Evolutionary conservation across 2,113 vertebrate species (phyloP).

Genomic region (Emydura subglobosa): DNA sequence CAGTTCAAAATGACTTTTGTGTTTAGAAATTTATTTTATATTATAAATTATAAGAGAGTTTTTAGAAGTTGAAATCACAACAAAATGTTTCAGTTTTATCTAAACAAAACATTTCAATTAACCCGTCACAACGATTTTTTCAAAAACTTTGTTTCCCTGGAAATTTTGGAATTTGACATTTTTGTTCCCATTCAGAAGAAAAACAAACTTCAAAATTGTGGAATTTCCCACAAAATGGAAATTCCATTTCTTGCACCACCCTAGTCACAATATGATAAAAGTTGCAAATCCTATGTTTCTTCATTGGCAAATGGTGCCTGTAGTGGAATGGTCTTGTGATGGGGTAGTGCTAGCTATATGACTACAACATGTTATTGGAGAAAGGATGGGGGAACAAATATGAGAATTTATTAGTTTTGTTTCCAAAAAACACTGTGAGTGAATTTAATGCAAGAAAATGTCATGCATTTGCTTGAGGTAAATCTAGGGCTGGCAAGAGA

Average conservation of each 20-base stretch:
- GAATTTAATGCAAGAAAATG: background rate
- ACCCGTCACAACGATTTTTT: background rate
- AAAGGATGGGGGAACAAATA: no score
- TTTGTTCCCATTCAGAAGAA: constrained; percentile 5
- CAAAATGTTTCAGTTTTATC: background rate
- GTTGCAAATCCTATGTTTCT: background rate
- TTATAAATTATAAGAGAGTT: constrained; percentile 11
- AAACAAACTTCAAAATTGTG: background rate
- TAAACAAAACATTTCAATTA: background rate
- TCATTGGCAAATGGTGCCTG: no score
- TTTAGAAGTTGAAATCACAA: constrained; percentile 57
- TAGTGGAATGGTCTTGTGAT: background rate
- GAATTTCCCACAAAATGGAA: constrained; percentile 41
- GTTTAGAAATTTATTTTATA: constrained; percentile 7
- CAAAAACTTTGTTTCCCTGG: background rate
- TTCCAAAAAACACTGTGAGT: background rate
- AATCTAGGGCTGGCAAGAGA: background rate
- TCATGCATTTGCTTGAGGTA: background rate
- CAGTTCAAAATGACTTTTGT: constrained; percentile 42
- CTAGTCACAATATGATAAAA: background rate
- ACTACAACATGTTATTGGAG: no score
- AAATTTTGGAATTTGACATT: constrained; percentile 37
- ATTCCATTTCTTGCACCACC: constrained; percentile 1
- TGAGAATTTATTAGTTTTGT: background rate
- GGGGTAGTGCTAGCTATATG: background rate